phyloP scores from a whole-genome alignment of 2,888 invertebrate species.

The Venusia cambrica region DNA sequence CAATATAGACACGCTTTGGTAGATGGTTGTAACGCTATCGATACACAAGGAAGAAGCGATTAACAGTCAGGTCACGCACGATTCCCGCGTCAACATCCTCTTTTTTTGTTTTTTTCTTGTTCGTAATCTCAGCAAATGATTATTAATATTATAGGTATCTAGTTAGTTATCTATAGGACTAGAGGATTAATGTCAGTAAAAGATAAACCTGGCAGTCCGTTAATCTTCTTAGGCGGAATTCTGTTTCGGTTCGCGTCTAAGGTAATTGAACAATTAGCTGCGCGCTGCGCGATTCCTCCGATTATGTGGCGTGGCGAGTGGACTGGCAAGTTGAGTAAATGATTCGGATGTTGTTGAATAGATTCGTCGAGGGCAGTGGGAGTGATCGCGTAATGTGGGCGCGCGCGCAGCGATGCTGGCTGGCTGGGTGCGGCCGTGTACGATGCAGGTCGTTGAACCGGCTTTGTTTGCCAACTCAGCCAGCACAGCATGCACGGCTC shows the following conservation, averaged over 20 bases:
- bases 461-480: conserved; percentile 81
- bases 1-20: conserved; percentile 9
- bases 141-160: conserved; percentile 16
- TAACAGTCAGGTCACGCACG: conserved; percentile 16
- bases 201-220: conserved; percentile 16
- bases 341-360: conserved; percentile 13
- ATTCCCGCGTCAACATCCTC: not conserved
- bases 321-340: conserved; percentile 1
- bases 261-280: conserved; percentile 3
- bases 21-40: not conserved
- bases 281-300: not conserved
- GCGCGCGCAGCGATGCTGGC: conserved; percentile 53
- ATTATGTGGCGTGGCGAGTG: too few relatives aligned
- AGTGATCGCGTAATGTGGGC: conserved; percentile 37
- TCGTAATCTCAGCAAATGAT: conserved; percentile 22
- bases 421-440: conserved; percentile 67
- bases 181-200: conserved; percentile 17
- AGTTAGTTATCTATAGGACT: conserved; percentile 8
- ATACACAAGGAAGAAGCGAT: conserved; percentile 6
- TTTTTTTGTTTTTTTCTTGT: too few relatives aligned
- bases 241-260: conserved; percentile 2
- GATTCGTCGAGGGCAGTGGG: conserved; percentile 23
- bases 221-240: conserved; percentile 10
- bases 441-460: conserved; percentile 65
- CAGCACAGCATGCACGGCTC: conserved; percentile 68